phyloP scores from a whole-genome alignment of 1,140 invertebrate genomes.

The Polypedilum vanderplanki region DNA sequence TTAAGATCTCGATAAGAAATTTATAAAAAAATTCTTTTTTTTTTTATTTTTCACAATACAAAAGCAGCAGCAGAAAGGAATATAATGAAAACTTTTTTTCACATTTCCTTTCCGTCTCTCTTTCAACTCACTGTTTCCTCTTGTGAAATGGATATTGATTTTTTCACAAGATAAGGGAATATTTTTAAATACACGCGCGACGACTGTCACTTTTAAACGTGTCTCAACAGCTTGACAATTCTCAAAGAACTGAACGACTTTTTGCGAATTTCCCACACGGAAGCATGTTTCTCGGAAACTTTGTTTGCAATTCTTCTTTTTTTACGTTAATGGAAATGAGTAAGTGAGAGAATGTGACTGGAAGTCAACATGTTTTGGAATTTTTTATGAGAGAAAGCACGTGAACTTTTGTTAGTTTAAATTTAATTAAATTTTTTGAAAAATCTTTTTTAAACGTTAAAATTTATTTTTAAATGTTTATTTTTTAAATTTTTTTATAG shows the following conservation, averaged over 20 bases:
- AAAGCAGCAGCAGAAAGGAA: too few relatives aligned
- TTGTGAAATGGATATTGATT: not conserved
- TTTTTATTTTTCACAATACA: too few relatives aligned
- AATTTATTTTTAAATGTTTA: too few relatives aligned
- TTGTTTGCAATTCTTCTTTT: too few relatives aligned
- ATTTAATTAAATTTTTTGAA: too few relatives aligned
- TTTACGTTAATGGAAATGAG: not conserved
- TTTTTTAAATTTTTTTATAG: too few relatives aligned
- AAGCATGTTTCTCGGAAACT: not conserved
- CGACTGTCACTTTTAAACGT: not conserved
- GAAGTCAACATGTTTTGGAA: not conserved
- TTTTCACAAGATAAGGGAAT: slow-evolving; percentile 10
- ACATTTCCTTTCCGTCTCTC: too few relatives aligned
- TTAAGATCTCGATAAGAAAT: not conserved
- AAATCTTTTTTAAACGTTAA: too few relatives aligned
- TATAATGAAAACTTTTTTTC: too few relatives aligned
- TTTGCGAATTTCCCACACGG: not conserved
- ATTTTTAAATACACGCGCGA: not conserved
- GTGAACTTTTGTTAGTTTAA: not conserved
- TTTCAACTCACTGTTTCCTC: too few relatives aligned
- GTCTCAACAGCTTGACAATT: not conserved
- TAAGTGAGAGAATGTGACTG: not conserved
- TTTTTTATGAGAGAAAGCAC: not conserved
- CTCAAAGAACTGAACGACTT: not conserved
- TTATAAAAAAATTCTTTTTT: too few relatives aligned